These are phyloP conservation scores for Anhinga rufa DNA, from an alignment of 2,113 vertebrate species.

Conservation along the genomic window DNA sequence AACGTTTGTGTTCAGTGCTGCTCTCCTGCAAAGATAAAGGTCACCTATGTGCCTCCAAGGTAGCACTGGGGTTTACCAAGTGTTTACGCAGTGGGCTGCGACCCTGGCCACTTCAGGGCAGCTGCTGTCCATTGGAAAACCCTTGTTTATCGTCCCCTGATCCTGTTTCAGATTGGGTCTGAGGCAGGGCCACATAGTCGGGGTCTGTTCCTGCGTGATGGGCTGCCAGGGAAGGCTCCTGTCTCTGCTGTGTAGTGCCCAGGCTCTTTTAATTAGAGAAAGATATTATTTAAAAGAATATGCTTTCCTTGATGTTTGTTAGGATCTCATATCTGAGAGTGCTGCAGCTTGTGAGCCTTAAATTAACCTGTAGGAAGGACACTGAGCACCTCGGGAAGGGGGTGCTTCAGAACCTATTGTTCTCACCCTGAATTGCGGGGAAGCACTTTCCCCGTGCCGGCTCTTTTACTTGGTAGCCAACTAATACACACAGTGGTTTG, in stretches of 20 bases:
- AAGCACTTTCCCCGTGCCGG: not conserved
- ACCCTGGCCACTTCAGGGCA: not conserved
- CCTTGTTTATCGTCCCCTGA: not conserved
- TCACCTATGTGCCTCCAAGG: not conserved
- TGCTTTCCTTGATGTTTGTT: not conserved
- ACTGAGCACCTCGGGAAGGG: not conserved
- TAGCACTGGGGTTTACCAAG: not conserved
- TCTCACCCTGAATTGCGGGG: not conserved
- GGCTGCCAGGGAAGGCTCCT: not conserved
- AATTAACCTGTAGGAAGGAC: not conserved
- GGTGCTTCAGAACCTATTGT: constrained; percentile 31
- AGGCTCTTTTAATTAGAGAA: not conserved
- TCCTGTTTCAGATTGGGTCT: not conserved
- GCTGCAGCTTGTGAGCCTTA: not conserved
- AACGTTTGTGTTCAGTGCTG: rapidly evolving
- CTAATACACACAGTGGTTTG: not conserved
- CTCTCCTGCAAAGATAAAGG: not conserved
- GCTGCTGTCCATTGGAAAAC: not conserved
- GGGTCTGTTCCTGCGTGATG: not conserved
- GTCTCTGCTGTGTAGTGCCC: not conserved
- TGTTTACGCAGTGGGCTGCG: rapidly evolving
- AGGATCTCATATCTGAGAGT: not conserved
- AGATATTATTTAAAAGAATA: not conserved
- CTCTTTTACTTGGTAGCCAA: constrained; percentile 23
- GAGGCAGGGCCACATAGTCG: rapidly evolving